Conservation (phyloP, 1,140 invertebrate genomes). For the Penaeus vannamei region DNA sequence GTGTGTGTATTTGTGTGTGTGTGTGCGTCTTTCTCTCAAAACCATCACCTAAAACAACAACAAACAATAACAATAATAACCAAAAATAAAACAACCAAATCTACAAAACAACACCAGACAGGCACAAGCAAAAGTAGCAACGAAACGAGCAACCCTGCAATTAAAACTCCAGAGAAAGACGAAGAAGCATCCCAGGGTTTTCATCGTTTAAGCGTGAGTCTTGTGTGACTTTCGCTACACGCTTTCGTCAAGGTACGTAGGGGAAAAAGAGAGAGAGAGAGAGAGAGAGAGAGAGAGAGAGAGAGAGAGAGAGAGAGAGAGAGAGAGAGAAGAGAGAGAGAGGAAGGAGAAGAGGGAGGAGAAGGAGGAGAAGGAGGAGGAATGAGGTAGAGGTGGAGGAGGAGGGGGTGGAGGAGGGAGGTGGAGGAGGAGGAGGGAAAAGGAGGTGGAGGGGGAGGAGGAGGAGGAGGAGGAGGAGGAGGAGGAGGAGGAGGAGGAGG, state of each 20-base stretch:
- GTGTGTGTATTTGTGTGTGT: too few species aligned
- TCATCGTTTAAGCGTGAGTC: not conserved
- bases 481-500: too few species aligned
- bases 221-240: not conserved
- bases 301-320: conserved; percentile 31
- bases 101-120: too few species aligned
- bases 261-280: not conserved
- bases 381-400: not conserved
- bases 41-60: too few species aligned
- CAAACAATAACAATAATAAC: too few species aligned
- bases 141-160: too few species aligned
- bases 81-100: too few species aligned
- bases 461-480: not conserved
- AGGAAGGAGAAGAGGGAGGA: not conserved
- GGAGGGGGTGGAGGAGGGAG: not conserved
- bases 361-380: not conserved
- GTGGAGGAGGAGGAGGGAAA: not conserved
- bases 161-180: too few species aligned
- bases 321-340: not conserved
- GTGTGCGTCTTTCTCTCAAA: too few species aligned
- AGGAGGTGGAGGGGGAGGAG: too few species aligned
- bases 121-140: too few species aligned
- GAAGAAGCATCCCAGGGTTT: too few species aligned
- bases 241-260: not conserved
- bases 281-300: conserved; percentile 35